Evolutionary conservation across 2,797 vertebrate genomes (phyloP).

Genomic region (Siniperca scherzeri): DNA sequence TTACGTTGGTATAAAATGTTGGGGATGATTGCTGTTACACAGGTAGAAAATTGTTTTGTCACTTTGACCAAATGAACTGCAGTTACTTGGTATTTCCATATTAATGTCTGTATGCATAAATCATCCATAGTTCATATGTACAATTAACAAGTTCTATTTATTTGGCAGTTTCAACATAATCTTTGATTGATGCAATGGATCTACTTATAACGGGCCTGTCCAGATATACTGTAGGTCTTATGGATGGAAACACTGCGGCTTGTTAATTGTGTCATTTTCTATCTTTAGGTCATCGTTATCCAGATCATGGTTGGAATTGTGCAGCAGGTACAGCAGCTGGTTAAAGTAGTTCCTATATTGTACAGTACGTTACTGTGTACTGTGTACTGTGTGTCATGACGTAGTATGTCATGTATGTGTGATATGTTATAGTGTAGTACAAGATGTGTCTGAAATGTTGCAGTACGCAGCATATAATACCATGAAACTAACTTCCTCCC

Average conservation of each 20-base stretch:
- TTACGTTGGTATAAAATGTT: not conserved
- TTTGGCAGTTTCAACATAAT: not conserved
- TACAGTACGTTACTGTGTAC: not conserved
- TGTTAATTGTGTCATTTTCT: constrained; percentile 18
- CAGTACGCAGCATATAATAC: too few species aligned
- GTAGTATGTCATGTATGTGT: not conserved
- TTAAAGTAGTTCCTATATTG: constrained; percentile 2
- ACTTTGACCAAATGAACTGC: not conserved
- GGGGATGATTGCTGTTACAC: not conserved
- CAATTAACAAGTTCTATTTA: not conserved
- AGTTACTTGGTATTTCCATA: not conserved
- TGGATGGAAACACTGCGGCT: not conserved
- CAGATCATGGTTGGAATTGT: constrained; percentile 75
- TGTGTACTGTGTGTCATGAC: not conserved
- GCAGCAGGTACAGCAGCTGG: constrained; percentile 67
- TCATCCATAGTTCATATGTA: not conserved
- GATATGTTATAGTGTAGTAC: not conserved
- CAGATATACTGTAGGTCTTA: not conserved
- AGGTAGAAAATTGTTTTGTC: not conserved
- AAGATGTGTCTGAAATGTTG: not conserved
- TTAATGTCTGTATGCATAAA: not conserved
- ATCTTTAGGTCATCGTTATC: constrained; percentile 68
- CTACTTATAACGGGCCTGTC: not conserved
- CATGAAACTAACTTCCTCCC: too few species aligned
- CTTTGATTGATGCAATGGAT: not conserved